Percentiles rank a stretch among this genome's conserved stretches.
phyloP scores from a whole-genome alignment of 1,140 invertebrate genomes.

The Cryptotermes secundus region DNA sequence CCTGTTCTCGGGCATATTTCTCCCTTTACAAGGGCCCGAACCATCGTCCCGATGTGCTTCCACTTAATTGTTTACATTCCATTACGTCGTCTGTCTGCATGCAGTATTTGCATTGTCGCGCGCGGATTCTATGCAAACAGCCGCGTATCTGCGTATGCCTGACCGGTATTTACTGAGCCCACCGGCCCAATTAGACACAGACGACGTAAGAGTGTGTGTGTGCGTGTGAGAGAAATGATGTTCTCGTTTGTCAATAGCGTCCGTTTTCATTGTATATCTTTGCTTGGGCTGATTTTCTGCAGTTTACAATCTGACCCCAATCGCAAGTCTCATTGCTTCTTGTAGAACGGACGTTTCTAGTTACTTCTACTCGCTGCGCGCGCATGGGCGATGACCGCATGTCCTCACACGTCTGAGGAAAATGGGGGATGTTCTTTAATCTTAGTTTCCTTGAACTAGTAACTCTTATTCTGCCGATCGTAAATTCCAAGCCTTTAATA shows the following conservation, averaged over 20 bases:
- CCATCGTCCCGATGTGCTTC: not conserved
- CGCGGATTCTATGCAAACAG: constrained; percentile 26
- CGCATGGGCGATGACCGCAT: no score
- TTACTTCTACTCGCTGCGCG: no score
- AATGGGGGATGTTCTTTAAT: no score
- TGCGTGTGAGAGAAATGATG: not conserved
- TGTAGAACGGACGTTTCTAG: no score
- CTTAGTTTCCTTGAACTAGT: no score
- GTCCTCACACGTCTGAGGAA: no score
- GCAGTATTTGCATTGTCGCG: constrained; percentile 28
- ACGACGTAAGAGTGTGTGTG: not conserved
- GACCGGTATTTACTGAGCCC: constrained; percentile 29
- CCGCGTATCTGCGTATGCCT: constrained; percentile 7
- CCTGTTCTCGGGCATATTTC: not conserved
- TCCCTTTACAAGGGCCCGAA: not conserved
- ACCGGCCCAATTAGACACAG: constrained; percentile 27
- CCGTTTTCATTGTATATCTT: no score
- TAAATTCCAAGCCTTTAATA: no score
- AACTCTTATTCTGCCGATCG: no score
- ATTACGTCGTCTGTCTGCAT: constrained; percentile 22
- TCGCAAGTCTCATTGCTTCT: no score
- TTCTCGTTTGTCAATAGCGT: not conserved
- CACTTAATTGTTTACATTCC: constrained; percentile 28
- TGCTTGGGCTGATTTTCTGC: not conserved
- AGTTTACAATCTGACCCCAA: no score